Evolutionary conservation across 2,797 vertebrate genomes (phyloP), one percentile per base, ranked within the genome.

Genomic region (Hemitrygon akajei): DNA sequence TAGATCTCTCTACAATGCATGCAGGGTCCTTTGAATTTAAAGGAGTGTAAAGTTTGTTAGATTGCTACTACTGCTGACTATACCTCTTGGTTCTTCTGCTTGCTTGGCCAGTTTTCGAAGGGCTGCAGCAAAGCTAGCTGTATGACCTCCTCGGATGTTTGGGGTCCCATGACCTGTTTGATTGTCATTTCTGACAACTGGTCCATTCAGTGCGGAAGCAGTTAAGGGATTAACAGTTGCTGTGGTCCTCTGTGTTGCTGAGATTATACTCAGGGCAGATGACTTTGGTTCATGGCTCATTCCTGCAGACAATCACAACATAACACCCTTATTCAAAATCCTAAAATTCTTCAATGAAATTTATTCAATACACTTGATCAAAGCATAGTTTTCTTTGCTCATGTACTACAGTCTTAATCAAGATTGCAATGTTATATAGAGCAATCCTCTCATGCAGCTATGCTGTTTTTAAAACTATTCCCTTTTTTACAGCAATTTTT

Each of bases 211-310:
- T 56, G 91, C 56, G 71, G 91, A 93, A 16, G 71, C 71, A 56
- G 40, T 76, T 76, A 93, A 69, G 40, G 91, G 91, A 40, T 93
- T 93, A 25, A 93, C 91, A 18, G 91, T 93, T 56, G 91, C 91
- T 76, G 91, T 93, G 40, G 69, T 93, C 91, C 91, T 93, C 71
- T 75, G 91, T 20, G 91, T 58, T 30, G 91, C 71, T 75, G 91
- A 93, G 71, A 93, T 56, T 71, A 93, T 93, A 25, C 91, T 47
- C 34, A 93, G 37, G 27, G 91, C 47, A 12, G 91, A 76, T 75
- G 91, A 93, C 91, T 93, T 93, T 76, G 91, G 91, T 58, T 93
- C 91, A 93, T 93, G 91, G 91, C 71, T 93, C 91, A 76, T 93
- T 71, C 91, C 91, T 93, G 71, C 37, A 75, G 56, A 56, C 40